These are phyloP conservation scores for Columbina picui DNA, from an alignment of 2,113 vertebrate genomes.

Conservation along the genomic window DNA sequence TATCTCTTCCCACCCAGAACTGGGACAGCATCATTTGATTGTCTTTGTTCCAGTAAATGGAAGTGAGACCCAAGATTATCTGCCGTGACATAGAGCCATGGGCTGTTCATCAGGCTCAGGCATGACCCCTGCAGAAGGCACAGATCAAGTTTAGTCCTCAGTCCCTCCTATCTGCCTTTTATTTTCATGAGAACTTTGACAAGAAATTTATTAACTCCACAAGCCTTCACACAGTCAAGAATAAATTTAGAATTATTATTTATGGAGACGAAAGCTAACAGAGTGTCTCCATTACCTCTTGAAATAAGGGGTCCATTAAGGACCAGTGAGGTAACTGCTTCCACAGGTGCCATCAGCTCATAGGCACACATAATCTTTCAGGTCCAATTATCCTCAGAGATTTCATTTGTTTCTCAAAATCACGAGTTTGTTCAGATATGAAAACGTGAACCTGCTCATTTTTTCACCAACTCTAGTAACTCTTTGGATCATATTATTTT, in stretches of 20 bases:
- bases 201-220: constrained; percentile 57
- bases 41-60: background rate
- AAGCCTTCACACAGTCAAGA: constrained; percentile 17
- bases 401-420: background rate
- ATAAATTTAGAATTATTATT: constrained; percentile 54
- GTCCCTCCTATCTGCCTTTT: background rate
- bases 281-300: constrained; percentile 33
- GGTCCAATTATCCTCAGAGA: constrained; percentile 32
- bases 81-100: accelerated
- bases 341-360: background rate
- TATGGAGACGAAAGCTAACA: constrained; percentile 22
- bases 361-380: constrained; percentile 7
- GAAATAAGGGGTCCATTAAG: constrained; percentile 47
- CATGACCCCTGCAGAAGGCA: background rate
- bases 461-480: background rate
- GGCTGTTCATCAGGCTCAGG: background rate
- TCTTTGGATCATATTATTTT: background rate
- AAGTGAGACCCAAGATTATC: background rate
- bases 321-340: constrained; percentile 29
- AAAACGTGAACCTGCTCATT: background rate
- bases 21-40: background rate
- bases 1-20: background rate
- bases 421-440: background rate
- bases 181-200: constrained; percentile 7
- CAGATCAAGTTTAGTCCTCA: background rate